These are phyloP conservation scores for Salmo trutta DNA, from an alignment of 2,797 vertebrate species.

Conservation along the genomic window DNA sequence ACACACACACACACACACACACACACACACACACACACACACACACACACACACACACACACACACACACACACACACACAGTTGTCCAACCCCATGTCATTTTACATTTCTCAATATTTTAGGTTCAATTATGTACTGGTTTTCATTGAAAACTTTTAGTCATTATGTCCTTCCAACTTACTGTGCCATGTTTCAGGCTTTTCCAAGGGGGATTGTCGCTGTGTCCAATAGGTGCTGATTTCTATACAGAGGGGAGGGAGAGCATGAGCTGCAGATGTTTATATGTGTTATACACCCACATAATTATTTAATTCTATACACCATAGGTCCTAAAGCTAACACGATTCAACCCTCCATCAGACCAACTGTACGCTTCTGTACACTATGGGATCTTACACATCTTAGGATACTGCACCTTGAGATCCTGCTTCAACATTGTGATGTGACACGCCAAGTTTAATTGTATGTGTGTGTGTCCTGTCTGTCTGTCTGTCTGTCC, in stretches of 20 bases:
- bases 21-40: slow-evolving; percentile 11
- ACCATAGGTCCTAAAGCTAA: neutral
- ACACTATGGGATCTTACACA: neutral
- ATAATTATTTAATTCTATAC: neutral
- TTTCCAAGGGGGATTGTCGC: slow-evolving; percentile 44
- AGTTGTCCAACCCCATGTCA: neutral
- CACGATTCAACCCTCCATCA: neutral
- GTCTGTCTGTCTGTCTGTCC: neutral
- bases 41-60: slow-evolving; percentile 6
- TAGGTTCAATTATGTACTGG: neutral
- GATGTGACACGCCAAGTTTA: neutral
- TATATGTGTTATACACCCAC: neutral
- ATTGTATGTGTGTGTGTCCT: neutral
- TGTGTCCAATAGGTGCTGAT: slow-evolving; percentile 15
- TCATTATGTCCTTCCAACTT: slow-evolving; percentile 42
- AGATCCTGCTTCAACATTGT: neutral
- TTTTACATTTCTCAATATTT: neutral
- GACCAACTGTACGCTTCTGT: neutral
- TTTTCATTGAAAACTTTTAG: neutral
- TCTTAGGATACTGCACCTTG: neutral
- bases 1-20: neutral
- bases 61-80: slow-evolving; percentile 7
- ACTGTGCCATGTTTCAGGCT: slow-evolving; percentile 76
- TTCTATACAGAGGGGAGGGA: slow-evolving; percentile 13
- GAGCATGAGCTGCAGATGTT: neutral